These are phyloP conservation scores for Rhinogobius similis DNA, from an alignment of 2,113 vertebrate genomes.

Conservation along the genomic window DNA sequence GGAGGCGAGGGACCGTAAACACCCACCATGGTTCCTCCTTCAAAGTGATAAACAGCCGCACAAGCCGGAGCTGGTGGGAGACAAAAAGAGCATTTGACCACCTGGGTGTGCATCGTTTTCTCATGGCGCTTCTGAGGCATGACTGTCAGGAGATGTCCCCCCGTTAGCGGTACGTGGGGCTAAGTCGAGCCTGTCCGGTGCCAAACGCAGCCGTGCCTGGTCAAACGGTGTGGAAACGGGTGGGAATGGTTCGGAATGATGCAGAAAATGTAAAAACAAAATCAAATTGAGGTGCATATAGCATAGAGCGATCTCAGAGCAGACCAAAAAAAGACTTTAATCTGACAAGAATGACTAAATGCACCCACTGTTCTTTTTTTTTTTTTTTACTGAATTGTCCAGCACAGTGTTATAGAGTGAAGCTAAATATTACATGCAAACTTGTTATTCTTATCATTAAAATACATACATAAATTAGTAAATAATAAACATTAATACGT, in stretches of 20 bases:
- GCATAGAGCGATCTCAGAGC: no score
- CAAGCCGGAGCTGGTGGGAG: slow-evolving; percentile 64
- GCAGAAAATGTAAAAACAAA: no score
- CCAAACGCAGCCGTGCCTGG: neutral
- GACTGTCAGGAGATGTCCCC: slow-evolving; percentile 56
- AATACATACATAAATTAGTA: no score
- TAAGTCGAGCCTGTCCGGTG: slow-evolving; percentile 43
- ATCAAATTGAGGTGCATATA: no score
- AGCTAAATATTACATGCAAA: no score
- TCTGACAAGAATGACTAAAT: neutral
- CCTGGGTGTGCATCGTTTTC: slow-evolving; percentile 69
- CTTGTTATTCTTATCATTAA: no score
- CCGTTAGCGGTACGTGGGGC: slow-evolving; percentile 46
- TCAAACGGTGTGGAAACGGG: neutral
- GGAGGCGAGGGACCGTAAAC: slow-evolving; percentile 75
- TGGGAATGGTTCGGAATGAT: no score
- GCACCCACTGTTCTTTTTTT: neutral
- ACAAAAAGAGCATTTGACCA: slow-evolving; percentile 75
- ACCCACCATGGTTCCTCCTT: slow-evolving; percentile 74
- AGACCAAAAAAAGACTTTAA: no score
- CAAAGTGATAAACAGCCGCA: slow-evolving; percentile 71
- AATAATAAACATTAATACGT: no score
- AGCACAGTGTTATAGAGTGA: no score
- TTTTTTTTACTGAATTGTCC: no score
- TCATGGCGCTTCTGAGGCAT: slow-evolving; percentile 60